A percentile compares a stretch with the other conserved stretches of the same genome.
Evolutionary conservation across 2,797 vertebrate species (phyloP).

Genomic region (Tadarida brasiliensis): DNA sequence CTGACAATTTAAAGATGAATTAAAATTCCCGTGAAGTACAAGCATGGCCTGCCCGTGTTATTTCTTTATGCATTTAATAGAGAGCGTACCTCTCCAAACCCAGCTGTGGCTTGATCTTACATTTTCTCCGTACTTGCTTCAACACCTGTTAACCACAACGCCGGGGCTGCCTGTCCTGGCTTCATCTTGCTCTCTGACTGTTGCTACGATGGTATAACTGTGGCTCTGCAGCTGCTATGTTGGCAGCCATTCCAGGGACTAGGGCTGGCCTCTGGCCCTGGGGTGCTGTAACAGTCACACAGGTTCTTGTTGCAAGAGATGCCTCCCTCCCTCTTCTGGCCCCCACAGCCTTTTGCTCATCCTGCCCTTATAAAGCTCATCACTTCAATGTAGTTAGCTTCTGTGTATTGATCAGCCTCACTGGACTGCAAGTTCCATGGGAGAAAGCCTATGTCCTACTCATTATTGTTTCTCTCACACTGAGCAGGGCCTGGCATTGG

Average conservation of each 20-base stretch:
- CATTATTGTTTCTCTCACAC: neutral
- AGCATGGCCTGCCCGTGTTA: neutral
- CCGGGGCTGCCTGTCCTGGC: neutral
- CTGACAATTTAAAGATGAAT: neutral
- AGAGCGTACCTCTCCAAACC: neutral
- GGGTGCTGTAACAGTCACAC: neutral
- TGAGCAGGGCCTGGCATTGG: neutral
- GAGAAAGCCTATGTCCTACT: neutral
- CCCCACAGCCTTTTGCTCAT: neutral
- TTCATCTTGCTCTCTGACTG: conserved; percentile 52
- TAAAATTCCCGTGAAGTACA: neutral
- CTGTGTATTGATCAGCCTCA: neutral
- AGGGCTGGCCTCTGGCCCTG: neutral
- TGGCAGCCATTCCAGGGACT: neutral
- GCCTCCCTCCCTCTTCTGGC: neutral
- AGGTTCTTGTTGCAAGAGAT: neutral
- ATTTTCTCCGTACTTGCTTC: conserved; percentile 25
- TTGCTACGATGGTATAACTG: neutral
- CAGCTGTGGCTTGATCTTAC: neutral
- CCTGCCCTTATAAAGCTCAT: neutral
- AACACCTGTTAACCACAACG: conserved; percentile 68
- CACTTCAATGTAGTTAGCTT: neutral
- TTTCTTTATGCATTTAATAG: conserved; percentile 9
- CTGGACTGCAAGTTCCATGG: conserved; percentile 10
- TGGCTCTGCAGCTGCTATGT: conserved; percentile 47